Evolutionary conservation across 2,113 vertebrate genomes (phyloP), one percentile per base, ranked within the genome.

Genomic region (Lethenteron reissneri): DNA sequence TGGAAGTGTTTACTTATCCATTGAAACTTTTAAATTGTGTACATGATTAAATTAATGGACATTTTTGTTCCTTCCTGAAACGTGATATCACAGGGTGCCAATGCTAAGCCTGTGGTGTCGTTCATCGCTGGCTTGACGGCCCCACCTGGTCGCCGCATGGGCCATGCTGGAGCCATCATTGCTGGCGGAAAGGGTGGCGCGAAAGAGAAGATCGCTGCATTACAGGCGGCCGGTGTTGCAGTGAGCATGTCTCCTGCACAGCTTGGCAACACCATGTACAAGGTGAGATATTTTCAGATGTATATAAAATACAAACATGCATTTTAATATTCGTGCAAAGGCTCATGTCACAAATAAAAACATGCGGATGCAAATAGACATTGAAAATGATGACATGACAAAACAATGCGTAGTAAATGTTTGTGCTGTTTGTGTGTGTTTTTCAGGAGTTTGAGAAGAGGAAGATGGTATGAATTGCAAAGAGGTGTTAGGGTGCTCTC

Each of bases 241-340:
- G 85, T 97, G 81, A 96, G 91, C 79, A 97, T 95, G 92, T 99
- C 94, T 71, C 94, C 94, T 3, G 94, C 94, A 10, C 91, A 99
- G 81, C 83, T 99, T 62, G 94, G 94, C 56, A 90, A 88, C 80
- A 92, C 90, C 71, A 96, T 99, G 41, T 86, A 89, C 80, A 99
- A 97, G 89, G 94, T 92, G 78, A 76, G 84, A 17, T 3, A 2
- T 41, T 41, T 41, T 41, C 41, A 41, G 41, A 41, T 41, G 41
- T 41, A 7, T 41, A 41, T 5, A 41, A 41, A 41, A 41, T 41
- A 7, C 41, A 41, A 41, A 41, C 41, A 41, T 41, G 41, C 41
- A 41, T 41, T 41, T 41, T 41, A 41, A 41, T 41, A 41, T 41
- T 41, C 41, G 41, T 41, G 41, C 41, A 41, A 41, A 41, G 41